These are phyloP conservation scores for Polypterus senegalus DNA, from an alignment of 2,113 vertebrate genomes.

Conservation along the genomic window DNA sequence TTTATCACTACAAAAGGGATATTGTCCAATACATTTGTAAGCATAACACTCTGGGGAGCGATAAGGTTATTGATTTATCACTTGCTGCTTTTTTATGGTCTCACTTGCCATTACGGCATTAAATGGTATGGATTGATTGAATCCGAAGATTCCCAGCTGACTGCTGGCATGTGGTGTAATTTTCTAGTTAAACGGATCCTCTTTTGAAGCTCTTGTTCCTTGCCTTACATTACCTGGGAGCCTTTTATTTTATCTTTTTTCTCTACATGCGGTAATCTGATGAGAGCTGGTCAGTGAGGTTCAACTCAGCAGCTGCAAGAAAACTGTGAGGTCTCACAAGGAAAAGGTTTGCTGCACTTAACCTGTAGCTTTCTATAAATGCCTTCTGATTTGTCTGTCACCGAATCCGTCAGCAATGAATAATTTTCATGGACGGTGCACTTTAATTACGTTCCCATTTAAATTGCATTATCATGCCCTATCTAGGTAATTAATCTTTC, in stretches of 20 bases:
- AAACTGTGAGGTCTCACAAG: constrained; percentile 51
- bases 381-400: constrained; percentile 93
- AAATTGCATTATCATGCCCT: constrained; percentile 93
- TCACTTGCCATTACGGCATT: constrained; percentile 43
- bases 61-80: constrained; percentile 75
- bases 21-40: constrained; percentile 51
- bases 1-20: constrained; percentile 57
- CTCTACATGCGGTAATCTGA: constrained; percentile 45
- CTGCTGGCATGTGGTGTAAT: constrained; percentile 46
- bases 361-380: constrained; percentile 83
- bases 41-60: constrained; percentile 64
- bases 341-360: constrained; percentile 65
- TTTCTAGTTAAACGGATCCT: constrained; percentile 57
- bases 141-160: constrained; percentile 51
- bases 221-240: constrained; percentile 59
- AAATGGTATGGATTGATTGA: constrained; percentile 53
- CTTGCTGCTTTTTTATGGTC: constrained; percentile 50
- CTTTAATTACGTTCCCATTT: constrained; percentile 99
- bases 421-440: constrained; percentile 99
- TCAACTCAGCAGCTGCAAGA: constrained; percentile 53
- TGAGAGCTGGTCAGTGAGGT: constrained; percentile 41
- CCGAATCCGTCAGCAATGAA: constrained; percentile 97
- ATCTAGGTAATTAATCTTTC: constrained; percentile 98
- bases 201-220: constrained; percentile 66
- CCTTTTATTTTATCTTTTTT: constrained; percentile 37